phyloP scores from a whole-genome alignment of 2,113 vertebrate species.

The Elephantulus edwardii region DNA sequence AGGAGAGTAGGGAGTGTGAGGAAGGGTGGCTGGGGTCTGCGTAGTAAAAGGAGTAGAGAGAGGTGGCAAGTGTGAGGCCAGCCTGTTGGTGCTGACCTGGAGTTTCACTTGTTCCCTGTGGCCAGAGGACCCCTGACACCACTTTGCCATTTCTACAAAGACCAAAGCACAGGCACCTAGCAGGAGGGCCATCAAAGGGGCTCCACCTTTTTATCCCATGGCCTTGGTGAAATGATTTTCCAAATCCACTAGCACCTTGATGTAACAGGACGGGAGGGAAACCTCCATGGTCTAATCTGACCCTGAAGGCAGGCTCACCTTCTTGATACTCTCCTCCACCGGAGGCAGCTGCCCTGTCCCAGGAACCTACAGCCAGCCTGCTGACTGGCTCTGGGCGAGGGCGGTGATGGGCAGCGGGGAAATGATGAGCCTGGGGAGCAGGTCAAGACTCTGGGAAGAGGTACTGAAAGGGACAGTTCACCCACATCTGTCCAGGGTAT shows the following conservation, averaged over 20 bases:
- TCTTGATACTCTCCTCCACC: neutral
- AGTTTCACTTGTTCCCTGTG: neutral
- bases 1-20: neutral
- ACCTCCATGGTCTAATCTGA: no score
- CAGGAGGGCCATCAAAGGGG: neutral
- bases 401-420: neutral
- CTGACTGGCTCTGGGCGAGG: neutral
- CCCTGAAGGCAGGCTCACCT: neutral
- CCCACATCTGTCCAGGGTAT: fast-evolving
- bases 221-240: neutral
- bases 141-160: neutral
- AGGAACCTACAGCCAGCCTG: neutral
- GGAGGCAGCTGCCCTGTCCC: neutral
- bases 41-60: neutral
- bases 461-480: neutral
- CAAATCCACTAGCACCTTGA: neutral
- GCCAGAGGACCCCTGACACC: neutral
- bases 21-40: neutral
- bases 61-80: no score
- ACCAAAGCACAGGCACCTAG: neutral
- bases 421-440: neutral
- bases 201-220: neutral
- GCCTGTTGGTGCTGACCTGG: neutral
- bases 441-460: neutral
- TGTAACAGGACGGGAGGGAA: neutral